A percentile compares a stretch with the other conserved stretches of the same genome.
These are phyloP conservation scores for Caenorhabditis uteleia DNA, from an alignment of 2,888 invertebrate species.

Conservation along the genomic window DNA sequence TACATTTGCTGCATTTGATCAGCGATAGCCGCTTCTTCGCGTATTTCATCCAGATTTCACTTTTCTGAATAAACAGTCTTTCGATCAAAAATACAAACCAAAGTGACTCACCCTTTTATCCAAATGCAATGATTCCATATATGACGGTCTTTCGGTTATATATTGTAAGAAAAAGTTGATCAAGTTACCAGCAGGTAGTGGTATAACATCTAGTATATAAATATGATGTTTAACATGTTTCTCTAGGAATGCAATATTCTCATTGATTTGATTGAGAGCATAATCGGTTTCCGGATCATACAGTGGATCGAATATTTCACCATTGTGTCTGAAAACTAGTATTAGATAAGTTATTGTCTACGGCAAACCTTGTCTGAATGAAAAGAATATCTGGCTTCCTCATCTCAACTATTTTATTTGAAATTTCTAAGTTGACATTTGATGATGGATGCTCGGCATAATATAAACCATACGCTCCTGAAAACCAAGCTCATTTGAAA, in stretches of 20 bases:
- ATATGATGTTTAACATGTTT: background rate
- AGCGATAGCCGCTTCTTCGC: background rate
- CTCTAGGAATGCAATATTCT: slow-evolving; percentile 7
- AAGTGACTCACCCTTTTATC: background rate
- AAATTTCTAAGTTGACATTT: too few species aligned
- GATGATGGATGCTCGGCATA: too few species aligned
- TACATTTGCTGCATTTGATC: slow-evolving; percentile 4
- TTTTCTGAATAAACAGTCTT: background rate
- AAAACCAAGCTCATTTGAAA: too few species aligned
- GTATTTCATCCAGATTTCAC: background rate
- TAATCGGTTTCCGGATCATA: slow-evolving; percentile 3
- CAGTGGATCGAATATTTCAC: too few species aligned
- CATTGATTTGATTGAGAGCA: slow-evolving; percentile 2
- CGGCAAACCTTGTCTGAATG: too few species aligned
- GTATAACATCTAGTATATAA: background rate
- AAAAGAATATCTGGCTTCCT: too few species aligned
- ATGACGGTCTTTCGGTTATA: background rate
- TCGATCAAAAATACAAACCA: too few species aligned
- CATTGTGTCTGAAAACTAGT: too few species aligned
- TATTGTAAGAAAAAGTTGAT: background rate
- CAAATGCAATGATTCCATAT: background rate
- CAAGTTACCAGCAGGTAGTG: background rate
- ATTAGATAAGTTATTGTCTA: too few species aligned
- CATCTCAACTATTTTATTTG: too few species aligned
- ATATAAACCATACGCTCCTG: too few species aligned